Conservation (phyloP, 2,888 invertebrate species). For the Napeogenes inachia region DNA sequence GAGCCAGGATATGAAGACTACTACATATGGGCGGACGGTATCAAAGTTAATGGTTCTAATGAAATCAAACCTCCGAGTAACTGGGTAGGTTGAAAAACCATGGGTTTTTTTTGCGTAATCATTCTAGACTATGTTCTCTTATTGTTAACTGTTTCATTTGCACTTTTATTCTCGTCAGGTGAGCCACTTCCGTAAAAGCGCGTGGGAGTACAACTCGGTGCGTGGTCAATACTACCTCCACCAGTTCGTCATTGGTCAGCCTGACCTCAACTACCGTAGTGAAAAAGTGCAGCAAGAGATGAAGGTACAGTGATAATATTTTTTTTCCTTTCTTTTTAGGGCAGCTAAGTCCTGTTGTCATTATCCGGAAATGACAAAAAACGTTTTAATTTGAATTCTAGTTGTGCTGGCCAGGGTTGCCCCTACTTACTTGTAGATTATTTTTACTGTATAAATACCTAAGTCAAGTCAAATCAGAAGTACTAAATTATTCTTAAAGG, state of each 20-base stretch:
- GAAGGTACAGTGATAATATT: conserved; percentile 54
- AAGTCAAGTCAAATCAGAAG: too few species aligned
- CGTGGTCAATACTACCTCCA: conserved; percentile 84
- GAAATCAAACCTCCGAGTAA: conserved; percentile 80
- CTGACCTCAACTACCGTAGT: conserved; percentile 85
- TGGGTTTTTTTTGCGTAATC: background rate
- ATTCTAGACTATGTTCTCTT: background rate
- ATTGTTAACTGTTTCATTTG: background rate
- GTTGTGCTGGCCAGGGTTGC: too few species aligned
- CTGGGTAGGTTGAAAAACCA: conserved; percentile 75
- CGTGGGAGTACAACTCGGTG: conserved; percentile 81
- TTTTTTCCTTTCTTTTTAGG: background rate
- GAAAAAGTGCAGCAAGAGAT: conserved; percentile 75
- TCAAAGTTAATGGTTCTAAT: conserved; percentile 45
- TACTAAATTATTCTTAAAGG: too few species aligned
- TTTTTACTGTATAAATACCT: too few species aligned
- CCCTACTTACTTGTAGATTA: too few species aligned
- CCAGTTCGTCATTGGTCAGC: conserved; percentile 82
- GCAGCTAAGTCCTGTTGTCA: too few species aligned
- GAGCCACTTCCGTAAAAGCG: conserved; percentile 79
- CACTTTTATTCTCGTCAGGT: conserved; percentile 37
- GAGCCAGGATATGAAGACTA: conserved; percentile 80
- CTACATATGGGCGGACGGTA: conserved; percentile 81
- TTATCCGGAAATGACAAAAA: too few species aligned
- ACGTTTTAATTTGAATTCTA: too few species aligned